Conservation (phyloP, 2,797 vertebrate species). For the Danio aesculapii region DNA sequence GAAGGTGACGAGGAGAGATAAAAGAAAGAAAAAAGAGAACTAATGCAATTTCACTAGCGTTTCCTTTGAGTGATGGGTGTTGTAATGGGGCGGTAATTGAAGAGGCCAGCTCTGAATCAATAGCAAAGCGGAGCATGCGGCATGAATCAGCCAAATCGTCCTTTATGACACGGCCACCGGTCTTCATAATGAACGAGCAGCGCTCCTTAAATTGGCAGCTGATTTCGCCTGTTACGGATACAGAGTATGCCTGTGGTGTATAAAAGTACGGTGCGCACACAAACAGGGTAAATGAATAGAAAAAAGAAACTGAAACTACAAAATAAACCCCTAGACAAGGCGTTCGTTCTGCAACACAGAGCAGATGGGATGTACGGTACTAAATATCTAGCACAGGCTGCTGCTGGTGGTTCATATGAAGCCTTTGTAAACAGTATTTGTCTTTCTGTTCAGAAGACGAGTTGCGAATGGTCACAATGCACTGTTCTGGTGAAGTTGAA, state of each 20-base stretch:
- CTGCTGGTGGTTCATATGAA: not conserved
- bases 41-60: constrained; percentile 48
- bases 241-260: not conserved
- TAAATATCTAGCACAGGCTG: not conserved
- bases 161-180: constrained; percentile 23
- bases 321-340: constrained; percentile 6
- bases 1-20: constrained; percentile 32
- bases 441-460: constrained; percentile 53
- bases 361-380: constrained; percentile 20
- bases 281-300: constrained; percentile 25
- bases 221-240: constrained; percentile 10
- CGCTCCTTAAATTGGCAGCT: constrained; percentile 29
- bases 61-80: constrained; percentile 50
- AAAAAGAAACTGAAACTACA: not conserved
- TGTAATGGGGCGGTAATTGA: constrained; percentile 47
- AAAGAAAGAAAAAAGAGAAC: constrained; percentile 26
- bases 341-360: not conserved
- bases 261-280: not conserved
- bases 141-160: constrained; percentile 53
- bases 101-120: constrained; percentile 52
- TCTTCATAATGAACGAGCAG: constrained; percentile 46
- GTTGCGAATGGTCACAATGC: constrained; percentile 49
- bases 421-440: constrained; percentile 10
- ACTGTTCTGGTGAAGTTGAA: constrained; percentile 66
- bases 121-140: constrained; percentile 29